Evolutionary conservation across 2,888 invertebrate species (phyloP), one percentile per base, ranked within the genome.

Genomic region (Camptogramma bilineatum): DNA sequence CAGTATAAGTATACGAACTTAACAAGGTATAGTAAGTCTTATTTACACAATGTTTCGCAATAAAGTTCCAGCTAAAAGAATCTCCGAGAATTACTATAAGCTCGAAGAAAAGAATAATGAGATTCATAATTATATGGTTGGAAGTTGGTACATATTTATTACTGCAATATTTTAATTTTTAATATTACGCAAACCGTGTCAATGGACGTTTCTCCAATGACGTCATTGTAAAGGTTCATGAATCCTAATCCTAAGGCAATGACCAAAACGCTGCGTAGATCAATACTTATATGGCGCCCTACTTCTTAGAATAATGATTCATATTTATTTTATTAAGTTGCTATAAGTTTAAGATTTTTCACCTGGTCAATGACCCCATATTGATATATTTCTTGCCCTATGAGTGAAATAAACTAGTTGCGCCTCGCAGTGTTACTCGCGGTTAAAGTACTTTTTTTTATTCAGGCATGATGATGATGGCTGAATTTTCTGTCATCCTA

Each of bases 241-340:
- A 31, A 53, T 24, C 28, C 16, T 19, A 28, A n/a, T n/a, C n/a
- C 21, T 34, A 48, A 44, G 48, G 54, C 42, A 50, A 47, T 54
- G 48, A 50, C 61, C 53, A 61, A 48, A 44, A 21, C 53, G 21
- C 48, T 5, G 19, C 48, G 42, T 50, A 62, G 55, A 62, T 62
- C 44, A 42, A 53, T 4, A 57, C 62, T n/a, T 10, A 4, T 60
- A 52, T 44, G 61, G 50, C 50, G 54, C 61, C 48, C 18, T 17
- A 54, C 17, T 42, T 55, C 31, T 34, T 16, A 57, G 28, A 47
- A 47, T 39, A 31, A 44, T 56, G 44, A 67, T 72, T 85, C 50
- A 55, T 46, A 44, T 10, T 13, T 4, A 2, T 13, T 31, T 10
- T 31, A 31, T 31, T 31, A 9, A 8, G n/a, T 9, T 3, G 10